These are phyloP conservation scores for Cheilosia soror DNA, from an alignment of 2,888 invertebrate species.

Conservation along the genomic window DNA sequence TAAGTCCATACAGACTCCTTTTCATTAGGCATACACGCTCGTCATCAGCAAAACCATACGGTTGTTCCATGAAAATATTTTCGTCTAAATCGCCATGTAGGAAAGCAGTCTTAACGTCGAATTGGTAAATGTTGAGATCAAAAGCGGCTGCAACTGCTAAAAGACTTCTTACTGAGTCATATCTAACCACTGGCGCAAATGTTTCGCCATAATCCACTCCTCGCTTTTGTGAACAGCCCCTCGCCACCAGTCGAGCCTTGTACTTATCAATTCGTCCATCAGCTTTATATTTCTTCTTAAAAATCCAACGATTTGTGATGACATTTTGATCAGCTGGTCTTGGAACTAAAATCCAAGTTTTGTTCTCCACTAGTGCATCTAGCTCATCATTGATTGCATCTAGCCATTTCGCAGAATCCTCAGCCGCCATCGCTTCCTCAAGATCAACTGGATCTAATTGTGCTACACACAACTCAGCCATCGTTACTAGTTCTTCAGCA, in stretches of 20 bases:
- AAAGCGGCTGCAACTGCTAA: constrained; percentile 66
- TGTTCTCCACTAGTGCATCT: constrained; percentile 79
- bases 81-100: constrained; percentile 68
- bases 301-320: constrained; percentile 56
- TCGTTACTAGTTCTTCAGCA: constrained; percentile 3
- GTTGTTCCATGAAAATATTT: constrained; percentile 71
- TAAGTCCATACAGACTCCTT: constrained; percentile 71
- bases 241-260: constrained; percentile 62
- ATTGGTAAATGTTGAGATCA: constrained; percentile 62
- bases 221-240: constrained; percentile 70
- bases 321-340: constrained; percentile 27
- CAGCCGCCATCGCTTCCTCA: constrained; percentile 43
- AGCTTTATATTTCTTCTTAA: constrained; percentile 46
- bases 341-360: constrained; percentile 43
- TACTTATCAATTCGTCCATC: constrained; percentile 34
- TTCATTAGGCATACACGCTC: constrained; percentile 66
- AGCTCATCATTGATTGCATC: constrained; percentile 93
- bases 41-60: constrained; percentile 65
- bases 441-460: constrained; percentile 22
- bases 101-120: constrained; percentile 76
- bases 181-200: constrained; percentile 58
- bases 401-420: constrained; percentile 85
- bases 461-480: constrained; percentile 23
- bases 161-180: constrained; percentile 20
- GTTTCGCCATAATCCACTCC: constrained; percentile 75